phyloP scores from a whole-genome alignment of 2,797 vertebrate species.

The Coccyzus lansbergi region DNA sequence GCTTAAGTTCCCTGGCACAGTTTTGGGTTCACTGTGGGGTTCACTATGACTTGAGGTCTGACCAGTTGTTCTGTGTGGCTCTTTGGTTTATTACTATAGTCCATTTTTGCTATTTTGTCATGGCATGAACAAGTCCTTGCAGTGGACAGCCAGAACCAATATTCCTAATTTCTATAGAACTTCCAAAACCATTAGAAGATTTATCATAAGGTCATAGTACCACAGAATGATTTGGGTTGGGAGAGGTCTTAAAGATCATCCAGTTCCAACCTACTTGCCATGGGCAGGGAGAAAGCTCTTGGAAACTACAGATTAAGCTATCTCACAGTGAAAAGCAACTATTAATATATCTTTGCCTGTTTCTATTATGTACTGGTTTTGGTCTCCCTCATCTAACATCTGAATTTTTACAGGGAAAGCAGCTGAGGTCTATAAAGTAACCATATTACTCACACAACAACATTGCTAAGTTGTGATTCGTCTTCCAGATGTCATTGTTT shows the following conservation, averaged over 20 bases:
- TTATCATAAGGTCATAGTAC: not conserved
- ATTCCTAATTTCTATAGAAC: not conserved
- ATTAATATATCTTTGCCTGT: not conserved
- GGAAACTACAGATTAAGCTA: not conserved
- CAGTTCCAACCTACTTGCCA: too few species aligned
- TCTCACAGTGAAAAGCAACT: not conserved
- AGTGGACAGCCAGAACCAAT: not conserved
- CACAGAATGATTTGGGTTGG: too few species aligned
- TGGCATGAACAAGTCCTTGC: not conserved
- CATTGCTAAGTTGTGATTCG: not conserved
- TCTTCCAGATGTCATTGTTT: not conserved
- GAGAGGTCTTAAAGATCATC: too few species aligned
- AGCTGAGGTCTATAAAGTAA: not conserved
- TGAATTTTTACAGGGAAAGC: not conserved
- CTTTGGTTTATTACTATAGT: not conserved
- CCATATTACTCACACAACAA: not conserved
- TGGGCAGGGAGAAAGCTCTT: not conserved
- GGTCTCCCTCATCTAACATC: not conserved
- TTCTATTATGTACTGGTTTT: not conserved
- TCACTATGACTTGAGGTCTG: not conserved
- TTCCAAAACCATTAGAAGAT: not conserved
- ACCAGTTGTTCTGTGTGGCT: not conserved
- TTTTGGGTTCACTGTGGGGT: not conserved
- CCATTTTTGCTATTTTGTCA: not conserved
- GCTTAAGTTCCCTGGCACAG: not conserved